Evolutionary conservation across 2,888 invertebrate species (phyloP).

Genomic region (Cyaniris semiargus): DNA sequence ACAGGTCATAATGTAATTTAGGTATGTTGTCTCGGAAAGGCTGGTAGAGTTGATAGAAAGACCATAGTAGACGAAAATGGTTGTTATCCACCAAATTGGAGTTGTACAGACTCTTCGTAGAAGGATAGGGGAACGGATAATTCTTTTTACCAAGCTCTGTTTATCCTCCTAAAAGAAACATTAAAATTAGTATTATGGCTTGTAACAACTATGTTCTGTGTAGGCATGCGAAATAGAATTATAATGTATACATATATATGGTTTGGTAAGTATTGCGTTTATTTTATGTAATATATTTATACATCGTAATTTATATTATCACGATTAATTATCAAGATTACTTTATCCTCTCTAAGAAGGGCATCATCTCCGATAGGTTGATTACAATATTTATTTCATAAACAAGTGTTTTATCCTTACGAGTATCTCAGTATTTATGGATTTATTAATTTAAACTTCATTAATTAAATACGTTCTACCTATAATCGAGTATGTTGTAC

Average conservation of each 20-base stretch:
- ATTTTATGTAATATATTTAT: not conserved
- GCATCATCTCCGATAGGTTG: not conserved
- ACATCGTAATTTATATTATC: not conserved
- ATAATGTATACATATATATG: too few species aligned
- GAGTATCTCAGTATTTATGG: not conserved
- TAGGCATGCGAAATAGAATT: not conserved
- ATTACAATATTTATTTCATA: not conserved
- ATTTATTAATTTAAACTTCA: not conserved
- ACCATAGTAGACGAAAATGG: conserved; percentile 86
- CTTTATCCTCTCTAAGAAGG: not conserved
- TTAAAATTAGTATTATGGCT: not conserved
- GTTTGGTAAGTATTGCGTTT: not conserved
- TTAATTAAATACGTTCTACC: not conserved
- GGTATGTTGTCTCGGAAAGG: conserved; percentile 83
- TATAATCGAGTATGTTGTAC: not conserved
- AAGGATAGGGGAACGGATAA: conserved; percentile 65
- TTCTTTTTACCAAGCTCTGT: conserved; percentile 26
- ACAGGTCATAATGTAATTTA: conserved; percentile 82
- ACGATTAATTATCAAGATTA: not conserved
- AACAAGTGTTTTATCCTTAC: not conserved
- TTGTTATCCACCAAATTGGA: conserved; percentile 85
- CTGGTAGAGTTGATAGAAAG: conserved; percentile 85
- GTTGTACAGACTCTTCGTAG: conserved; percentile 79
- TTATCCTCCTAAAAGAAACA: conserved; percentile 30
- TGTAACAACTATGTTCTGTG: not conserved